phyloP scores from a whole-genome alignment of 2,888 invertebrate genomes.

The Plebejus anna region DNA sequence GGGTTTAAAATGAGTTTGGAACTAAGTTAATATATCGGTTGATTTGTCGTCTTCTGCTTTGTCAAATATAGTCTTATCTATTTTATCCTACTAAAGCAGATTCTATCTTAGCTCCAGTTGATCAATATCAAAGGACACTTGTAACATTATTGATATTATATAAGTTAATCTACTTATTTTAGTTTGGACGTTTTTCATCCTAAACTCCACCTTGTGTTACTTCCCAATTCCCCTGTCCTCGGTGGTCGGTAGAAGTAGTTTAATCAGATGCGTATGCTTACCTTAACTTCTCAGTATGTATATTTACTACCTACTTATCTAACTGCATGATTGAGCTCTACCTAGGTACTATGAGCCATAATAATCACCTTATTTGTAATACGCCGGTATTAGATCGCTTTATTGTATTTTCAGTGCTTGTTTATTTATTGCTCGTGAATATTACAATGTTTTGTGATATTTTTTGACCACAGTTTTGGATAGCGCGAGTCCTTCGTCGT shows the following conservation, averaged over 20 bases:
- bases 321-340: constrained; percentile 66
- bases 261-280: constrained; percentile 65
- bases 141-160: neutral
- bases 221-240: constrained; percentile 40
- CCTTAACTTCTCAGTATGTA: constrained; percentile 46
- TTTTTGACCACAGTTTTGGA: neutral
- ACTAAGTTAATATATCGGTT: neutral
- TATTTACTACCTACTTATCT: constrained; percentile 60
- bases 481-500: neutral
- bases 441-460: neutral
- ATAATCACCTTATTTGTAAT: constrained; percentile 17
- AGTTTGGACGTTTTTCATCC: neutral
- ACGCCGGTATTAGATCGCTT: constrained; percentile 21
- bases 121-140: neutral
- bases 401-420: constrained; percentile 4
- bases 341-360: constrained; percentile 43
- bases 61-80: neutral
- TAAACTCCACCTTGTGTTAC: neutral
- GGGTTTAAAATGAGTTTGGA: neutral
- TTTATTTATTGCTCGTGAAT: constrained; percentile 10
- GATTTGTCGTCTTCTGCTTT: neutral
- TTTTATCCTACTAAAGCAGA: neutral
- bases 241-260: constrained; percentile 69
- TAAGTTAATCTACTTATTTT: neutral
- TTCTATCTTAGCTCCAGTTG: neutral